Percentiles rank a stretch among this genome's conserved stretches.
These are phyloP conservation scores for Haemorhous mexicanus DNA, from an alignment of 2,113 vertebrate genomes.

Conservation along the genomic window DNA sequence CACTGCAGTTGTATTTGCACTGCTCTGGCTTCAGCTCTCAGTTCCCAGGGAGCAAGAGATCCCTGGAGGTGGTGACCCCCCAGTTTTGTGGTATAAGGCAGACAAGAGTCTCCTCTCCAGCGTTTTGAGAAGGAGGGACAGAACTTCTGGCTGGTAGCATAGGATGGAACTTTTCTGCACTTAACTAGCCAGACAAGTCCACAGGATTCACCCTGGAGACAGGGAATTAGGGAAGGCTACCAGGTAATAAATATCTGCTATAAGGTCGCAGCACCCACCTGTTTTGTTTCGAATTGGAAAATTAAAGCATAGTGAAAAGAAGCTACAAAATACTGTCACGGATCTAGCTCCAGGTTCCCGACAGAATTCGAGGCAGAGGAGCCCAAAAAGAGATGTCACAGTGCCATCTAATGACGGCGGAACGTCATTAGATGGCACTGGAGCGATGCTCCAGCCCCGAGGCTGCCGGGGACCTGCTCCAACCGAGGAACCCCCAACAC, in stretches of 20 bases:
- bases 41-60: not conserved
- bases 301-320: not conserved
- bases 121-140: not conserved
- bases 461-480: not conserved
- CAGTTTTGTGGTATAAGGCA: not conserved
- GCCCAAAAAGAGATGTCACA: slow-evolving; percentile 3
- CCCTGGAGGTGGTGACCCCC: not conserved
- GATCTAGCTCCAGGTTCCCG: not conserved
- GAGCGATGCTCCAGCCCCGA: not conserved
- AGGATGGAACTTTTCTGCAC: not conserved
- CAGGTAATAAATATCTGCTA: not conserved
- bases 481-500: not conserved
- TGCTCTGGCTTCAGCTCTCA: not conserved
- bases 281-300: not conserved
- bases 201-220: not conserved
- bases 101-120: not conserved
- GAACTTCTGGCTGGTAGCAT: not conserved
- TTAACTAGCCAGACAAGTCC: not conserved
- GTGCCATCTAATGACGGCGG: slow-evolving; percentile 42
- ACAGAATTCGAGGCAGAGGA: not conserved
- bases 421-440: too few species aligned
- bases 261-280: not conserved
- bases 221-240: not conserved
- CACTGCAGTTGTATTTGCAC: not conserved
- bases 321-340: not conserved